phyloP scores from a whole-genome alignment of 2,888 invertebrate genomes.

The Siphonodentalium dalli region DNA sequence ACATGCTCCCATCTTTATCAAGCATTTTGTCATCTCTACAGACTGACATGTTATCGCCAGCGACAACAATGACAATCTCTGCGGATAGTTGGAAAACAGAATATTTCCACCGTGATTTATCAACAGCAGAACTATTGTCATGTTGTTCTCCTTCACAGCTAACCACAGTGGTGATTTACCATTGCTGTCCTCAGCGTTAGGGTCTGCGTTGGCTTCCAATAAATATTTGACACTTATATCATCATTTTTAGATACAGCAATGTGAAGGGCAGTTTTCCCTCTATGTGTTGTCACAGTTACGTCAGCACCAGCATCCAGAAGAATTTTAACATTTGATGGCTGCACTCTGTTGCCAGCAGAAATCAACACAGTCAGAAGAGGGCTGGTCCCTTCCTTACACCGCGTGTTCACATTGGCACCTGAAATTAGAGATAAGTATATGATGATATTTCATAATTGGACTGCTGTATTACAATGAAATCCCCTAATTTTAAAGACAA shows the following conservation, averaged over 20 bases:
- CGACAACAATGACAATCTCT: too few species aligned
- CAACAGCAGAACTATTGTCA: constrained; percentile 40
- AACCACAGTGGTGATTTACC: constrained; percentile 53
- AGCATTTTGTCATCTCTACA: too few species aligned
- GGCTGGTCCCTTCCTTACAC: constrained; percentile 36
- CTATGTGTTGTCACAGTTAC: constrained; percentile 38
- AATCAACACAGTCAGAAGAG: constrained; percentile 39
- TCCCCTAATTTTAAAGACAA: too few species aligned
- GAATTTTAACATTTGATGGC: constrained; percentile 36
- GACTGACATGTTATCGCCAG: too few species aligned
- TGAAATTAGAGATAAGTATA: too few species aligned
- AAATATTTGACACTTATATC: constrained; percentile 42
- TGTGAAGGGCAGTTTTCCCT: constrained; percentile 46
- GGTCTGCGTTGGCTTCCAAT: constrained; percentile 43
- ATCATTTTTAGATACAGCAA: constrained; percentile 50
- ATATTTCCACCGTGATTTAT: constrained; percentile 40
- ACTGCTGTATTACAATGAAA: too few species aligned
- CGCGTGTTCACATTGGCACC: constrained; percentile 47
- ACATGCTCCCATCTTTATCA: too few species aligned
- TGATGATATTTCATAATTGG: too few species aligned
- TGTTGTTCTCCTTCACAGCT: constrained; percentile 51
- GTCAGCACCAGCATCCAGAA: constrained; percentile 49
- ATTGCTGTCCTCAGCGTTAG: constrained; percentile 40
- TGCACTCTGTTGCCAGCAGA: constrained; percentile 34
- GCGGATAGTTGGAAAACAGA: too few species aligned